Evolutionary conservation across 2,888 invertebrate species (phyloP).

Genomic region (Biston stratarius): DNA sequence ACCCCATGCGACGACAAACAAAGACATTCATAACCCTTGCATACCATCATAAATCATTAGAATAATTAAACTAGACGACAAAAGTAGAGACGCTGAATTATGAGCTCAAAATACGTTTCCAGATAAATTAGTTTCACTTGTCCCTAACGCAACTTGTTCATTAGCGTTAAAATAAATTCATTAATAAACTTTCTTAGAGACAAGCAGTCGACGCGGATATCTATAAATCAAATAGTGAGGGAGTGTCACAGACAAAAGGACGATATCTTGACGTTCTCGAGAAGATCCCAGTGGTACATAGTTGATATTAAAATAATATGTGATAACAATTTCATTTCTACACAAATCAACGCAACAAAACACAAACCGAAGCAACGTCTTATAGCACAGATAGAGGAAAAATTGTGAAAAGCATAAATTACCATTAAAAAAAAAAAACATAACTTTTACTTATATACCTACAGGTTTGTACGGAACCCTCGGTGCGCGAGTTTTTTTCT

Average conservation of each 20-base stretch:
- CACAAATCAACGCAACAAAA: too few species aligned
- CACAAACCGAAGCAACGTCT: too few species aligned
- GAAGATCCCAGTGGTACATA: constrained; percentile 53
- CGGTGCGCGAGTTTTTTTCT: too few species aligned
- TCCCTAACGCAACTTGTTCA: constrained; percentile 82
- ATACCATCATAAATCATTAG: constrained; percentile 22
- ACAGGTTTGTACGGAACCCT: too few species aligned
- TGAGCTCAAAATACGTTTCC: constrained; percentile 72
- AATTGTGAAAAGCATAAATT: too few species aligned
- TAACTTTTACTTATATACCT: too few species aligned
- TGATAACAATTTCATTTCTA: neutral
- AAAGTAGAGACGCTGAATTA: constrained; percentile 45
- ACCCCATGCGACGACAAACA: constrained; percentile 21
- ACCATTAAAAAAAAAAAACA: too few species aligned
- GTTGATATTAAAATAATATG: constrained; percentile 33
- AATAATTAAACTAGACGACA: constrained; percentile 37
- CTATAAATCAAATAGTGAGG: constrained; percentile 86
- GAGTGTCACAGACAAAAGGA: constrained; percentile 84
- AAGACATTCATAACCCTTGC: constrained; percentile 8
- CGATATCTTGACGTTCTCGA: constrained; percentile 61
- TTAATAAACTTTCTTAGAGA: constrained; percentile 80
- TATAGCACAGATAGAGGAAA: too few species aligned
- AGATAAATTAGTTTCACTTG: constrained; percentile 83
- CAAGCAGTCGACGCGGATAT: constrained; percentile 81
- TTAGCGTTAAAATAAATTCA: constrained; percentile 86